Percentiles rank a stretch among this genome's conserved stretches.
Evolutionary conservation across 1,140 invertebrate species (phyloP).

Genomic region (Dendroctonus ponderosae): DNA sequence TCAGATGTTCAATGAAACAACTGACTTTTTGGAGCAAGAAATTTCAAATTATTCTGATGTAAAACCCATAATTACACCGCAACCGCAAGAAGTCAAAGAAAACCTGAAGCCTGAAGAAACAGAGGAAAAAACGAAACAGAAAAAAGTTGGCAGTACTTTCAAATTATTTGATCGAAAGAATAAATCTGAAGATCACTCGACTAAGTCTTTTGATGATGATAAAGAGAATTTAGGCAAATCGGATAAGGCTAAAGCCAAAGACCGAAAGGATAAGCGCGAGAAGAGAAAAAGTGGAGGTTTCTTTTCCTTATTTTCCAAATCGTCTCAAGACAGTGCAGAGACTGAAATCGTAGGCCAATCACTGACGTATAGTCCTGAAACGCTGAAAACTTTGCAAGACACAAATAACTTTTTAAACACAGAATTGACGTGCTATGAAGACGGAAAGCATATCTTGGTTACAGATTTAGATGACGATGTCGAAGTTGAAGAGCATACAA

Average conservation of each 20-base stretch:
- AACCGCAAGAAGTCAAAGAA: neutral
- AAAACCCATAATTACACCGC: conserved; percentile 12
- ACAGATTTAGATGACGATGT: conserved; percentile 38
- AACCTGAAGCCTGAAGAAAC: neutral
- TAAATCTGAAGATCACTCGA: conserved; percentile 10
- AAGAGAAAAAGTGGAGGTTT: conserved; percentile 30
- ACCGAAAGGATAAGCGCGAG: conserved; percentile 23
- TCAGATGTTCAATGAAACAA: neutral
- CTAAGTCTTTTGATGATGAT: conserved; percentile 13
- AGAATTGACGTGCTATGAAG: conserved; percentile 40
- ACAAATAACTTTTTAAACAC: conserved; percentile 39
- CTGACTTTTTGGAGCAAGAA: conserved; percentile 30
- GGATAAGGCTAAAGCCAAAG: conserved; percentile 12
- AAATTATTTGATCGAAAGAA: conserved; percentile 25
- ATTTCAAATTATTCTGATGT: conserved; percentile 23
- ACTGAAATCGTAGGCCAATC: conserved; percentile 10
- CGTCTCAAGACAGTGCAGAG: conserved; percentile 25
- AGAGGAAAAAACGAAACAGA: conserved; percentile 22
- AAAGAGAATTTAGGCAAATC: conserved; percentile 14
- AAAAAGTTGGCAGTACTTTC: conserved; percentile 34
- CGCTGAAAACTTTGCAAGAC: conserved; percentile 36
- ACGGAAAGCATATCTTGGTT: conserved; percentile 32
- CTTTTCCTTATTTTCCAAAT: conserved; percentile 26
- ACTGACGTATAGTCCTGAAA: conserved; percentile 24
- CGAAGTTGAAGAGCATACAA: conserved; percentile 22